Percentiles rank a stretch among this genome's conserved stretches.
Conservation (phyloP, 2,113 vertebrate genomes). For the Polyodon spathula region DNA sequence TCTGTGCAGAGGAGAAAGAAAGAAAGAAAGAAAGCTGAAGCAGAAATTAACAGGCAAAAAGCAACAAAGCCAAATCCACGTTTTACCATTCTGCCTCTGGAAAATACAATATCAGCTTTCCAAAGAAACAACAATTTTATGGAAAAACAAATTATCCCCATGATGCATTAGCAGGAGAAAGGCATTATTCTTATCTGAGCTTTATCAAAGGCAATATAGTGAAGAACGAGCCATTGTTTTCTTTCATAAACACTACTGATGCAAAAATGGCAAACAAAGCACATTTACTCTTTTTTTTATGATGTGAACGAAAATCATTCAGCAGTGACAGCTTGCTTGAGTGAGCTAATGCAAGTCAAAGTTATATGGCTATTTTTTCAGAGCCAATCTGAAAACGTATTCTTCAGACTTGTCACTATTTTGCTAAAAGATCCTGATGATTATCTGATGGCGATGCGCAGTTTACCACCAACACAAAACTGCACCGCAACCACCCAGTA, state of each 20-base stretch:
- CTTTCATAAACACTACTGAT: slow-evolving; percentile 2
- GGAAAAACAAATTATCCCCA: slow-evolving; percentile 6
- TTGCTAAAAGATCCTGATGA: no score
- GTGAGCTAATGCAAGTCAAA: slow-evolving; percentile 2
- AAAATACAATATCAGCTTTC: neutral
- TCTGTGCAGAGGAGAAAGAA: slow-evolving; percentile 46
- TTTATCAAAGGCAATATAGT: neutral
- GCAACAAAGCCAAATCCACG: slow-evolving; percentile 6
- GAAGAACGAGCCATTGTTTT: neutral
- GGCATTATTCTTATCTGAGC: neutral
- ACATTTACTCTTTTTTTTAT: neutral
- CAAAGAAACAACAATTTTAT: slow-evolving; percentile 3
- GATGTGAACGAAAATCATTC: neutral
- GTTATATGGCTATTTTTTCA: neutral
- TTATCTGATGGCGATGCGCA: neutral
- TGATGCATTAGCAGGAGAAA: neutral
- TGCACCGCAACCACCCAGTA: neutral
- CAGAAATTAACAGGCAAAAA: slow-evolving; percentile 26
- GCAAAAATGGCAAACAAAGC: neutral
- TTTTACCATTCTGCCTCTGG: slow-evolving; percentile 16
- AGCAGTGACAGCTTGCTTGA: neutral
- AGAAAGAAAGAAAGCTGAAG: slow-evolving; percentile 18
- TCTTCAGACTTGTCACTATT: neutral
- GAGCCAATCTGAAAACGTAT: neutral
- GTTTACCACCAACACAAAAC: neutral